Conservation (phyloP, 1,140 invertebrate species). For the Phenacoccus solenopsis region DNA sequence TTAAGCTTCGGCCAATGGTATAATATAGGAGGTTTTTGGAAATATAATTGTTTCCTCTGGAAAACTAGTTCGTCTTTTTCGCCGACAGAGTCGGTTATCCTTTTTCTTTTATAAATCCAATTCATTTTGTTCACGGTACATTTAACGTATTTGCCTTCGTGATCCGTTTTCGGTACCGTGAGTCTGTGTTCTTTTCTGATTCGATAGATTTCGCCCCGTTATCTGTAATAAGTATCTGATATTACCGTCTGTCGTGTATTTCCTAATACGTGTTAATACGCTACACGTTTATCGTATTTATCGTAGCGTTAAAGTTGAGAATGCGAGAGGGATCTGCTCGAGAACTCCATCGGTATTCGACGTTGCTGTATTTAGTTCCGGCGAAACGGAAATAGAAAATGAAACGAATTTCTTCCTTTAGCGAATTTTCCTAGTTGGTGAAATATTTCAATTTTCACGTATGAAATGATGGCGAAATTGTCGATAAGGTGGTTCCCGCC, state of each 20-base stretch:
- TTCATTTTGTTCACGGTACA: slow-evolving; percentile 13
- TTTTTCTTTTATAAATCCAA: slow-evolving; percentile 15
- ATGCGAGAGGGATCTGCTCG: too few relatives aligned
- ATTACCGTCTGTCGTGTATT: slow-evolving; percentile 13
- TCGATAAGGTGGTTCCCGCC: too few relatives aligned
- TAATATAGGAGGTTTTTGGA: neutral
- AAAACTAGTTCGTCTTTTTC: neutral
- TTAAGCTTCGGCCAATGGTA: neutral
- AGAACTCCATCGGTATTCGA: too few relatives aligned
- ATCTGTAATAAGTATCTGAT: slow-evolving; percentile 12
- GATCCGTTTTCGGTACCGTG: neutral
- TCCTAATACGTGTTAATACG: slow-evolving; percentile 15
- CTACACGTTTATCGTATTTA: neutral
- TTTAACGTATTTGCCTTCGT: slow-evolving; percentile 11
- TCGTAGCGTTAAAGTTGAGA: slow-evolving; percentile 7
- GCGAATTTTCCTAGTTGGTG: neutral
- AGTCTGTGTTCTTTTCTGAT: slow-evolving; percentile 4
- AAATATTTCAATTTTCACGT: neutral
- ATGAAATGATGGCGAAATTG: neutral
- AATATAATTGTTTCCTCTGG: neutral
- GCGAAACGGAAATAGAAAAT: neutral
- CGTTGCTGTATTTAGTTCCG: too few relatives aligned
- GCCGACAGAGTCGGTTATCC: slow-evolving; percentile 6
- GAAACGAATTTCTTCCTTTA: neutral
- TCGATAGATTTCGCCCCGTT: neutral